phyloP scores from a whole-genome alignment of 2,113 vertebrate genomes.

The Physeter macrocephalus region DNA sequence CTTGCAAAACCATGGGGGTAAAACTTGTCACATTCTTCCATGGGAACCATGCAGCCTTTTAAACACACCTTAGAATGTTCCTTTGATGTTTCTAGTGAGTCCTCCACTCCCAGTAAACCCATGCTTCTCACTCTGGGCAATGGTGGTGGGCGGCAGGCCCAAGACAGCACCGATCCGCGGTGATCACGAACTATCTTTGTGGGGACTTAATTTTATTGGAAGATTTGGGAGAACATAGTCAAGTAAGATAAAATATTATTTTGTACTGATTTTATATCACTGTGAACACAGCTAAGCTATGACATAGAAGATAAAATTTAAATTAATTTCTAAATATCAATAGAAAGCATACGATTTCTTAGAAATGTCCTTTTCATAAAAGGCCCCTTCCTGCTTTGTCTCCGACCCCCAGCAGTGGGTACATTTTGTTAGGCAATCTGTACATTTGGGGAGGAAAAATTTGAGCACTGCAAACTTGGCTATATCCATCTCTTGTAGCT shows the following conservation, averaged over 20 bases:
- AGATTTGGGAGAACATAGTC: background rate
- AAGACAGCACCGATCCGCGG: no score
- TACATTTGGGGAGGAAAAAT: background rate
- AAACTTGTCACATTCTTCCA: background rate
- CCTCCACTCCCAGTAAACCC: background rate
- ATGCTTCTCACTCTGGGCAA: background rate
- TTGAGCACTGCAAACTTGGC: background rate
- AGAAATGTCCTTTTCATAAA: background rate
- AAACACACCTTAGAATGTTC: background rate
- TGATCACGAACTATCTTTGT: background rate
- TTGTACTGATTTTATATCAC: background rate
- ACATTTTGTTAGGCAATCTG: background rate
- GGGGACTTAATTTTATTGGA: background rate
- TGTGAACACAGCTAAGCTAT: background rate
- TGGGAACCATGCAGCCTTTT: background rate
- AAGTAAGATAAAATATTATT: background rate
- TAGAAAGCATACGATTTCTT: background rate
- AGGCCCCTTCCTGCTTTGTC: background rate
- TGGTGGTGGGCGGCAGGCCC: background rate
- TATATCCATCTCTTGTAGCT: background rate
- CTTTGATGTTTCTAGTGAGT: background rate
- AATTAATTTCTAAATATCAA: background rate
- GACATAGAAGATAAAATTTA: background rate
- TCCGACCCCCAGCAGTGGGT: background rate
- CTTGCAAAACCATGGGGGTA: background rate